Conservation (phyloP, 2,888 invertebrate species). For the Harpalus rufipes region DNA sequence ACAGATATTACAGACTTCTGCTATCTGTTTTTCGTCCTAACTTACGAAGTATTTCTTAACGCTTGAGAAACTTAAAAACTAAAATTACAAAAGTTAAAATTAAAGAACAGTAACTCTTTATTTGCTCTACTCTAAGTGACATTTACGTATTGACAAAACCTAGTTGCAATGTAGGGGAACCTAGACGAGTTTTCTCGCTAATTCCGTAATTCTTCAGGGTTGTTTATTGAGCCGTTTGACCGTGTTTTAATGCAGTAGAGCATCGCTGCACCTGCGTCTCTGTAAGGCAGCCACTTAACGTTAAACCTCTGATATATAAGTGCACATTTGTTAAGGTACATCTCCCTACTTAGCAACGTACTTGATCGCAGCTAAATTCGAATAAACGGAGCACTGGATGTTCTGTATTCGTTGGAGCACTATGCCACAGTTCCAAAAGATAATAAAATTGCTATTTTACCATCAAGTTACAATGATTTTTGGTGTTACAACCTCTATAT, state of each 20-base stretch:
- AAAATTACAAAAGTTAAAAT: no score
- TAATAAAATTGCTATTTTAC: no score
- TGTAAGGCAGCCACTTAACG: constrained; percentile 27
- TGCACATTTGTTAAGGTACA: constrained; percentile 58
- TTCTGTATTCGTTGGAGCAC: neutral
- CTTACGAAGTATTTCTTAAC: neutral
- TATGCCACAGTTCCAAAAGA: no score
- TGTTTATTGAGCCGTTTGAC: constrained; percentile 55
- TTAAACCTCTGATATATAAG: constrained; percentile 60
- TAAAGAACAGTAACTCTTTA: no score
- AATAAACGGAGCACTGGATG: constrained; percentile 9
- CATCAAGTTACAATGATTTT: no score
- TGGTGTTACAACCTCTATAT: no score
- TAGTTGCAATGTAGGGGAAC: no score
- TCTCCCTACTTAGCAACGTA: constrained; percentile 6
- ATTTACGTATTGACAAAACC: no score
- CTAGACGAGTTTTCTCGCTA: neutral
- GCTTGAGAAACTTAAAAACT: no score
- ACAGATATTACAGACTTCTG: neutral
- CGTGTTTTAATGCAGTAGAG: constrained; percentile 39
- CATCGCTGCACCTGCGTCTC: constrained; percentile 40
- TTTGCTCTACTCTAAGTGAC: no score
- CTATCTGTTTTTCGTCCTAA: neutral
- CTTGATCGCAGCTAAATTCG: constrained; percentile 29
- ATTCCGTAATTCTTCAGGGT: constrained; percentile 56